Evolutionary conservation across 2,888 invertebrate species (phyloP), one percentile per base, ranked within the genome.

Genomic region (Clusia tigrina): DNA sequence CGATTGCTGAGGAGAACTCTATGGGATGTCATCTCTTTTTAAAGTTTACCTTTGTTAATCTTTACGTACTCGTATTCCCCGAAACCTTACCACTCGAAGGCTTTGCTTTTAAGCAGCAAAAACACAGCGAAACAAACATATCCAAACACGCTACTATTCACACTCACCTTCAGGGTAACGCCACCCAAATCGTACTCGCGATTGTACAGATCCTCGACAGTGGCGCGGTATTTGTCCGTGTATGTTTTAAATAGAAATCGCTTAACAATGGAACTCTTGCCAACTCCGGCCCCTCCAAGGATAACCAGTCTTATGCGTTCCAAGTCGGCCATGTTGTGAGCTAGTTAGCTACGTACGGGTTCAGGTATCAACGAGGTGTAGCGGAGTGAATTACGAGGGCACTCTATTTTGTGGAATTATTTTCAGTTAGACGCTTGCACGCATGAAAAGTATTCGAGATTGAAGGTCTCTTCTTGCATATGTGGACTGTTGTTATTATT

Each of bases 151-250:
- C 18, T 1, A 2, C 10, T 12, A 20, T 18, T 17, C 1, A 2
- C 32, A 79, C 80, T 80, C 74, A 89, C 89, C 85, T 92, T 92
- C 51, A 94, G 85, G 12, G 90, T 89, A 69, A 90, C 88, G 48
- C 92, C 91, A 37, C 92, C 91, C 63, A 93, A 86, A 77, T 91
- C 90, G 81, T 92, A 95, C 81, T 94, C 93, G 63, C 92, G 87
- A 77, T 91, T 93, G 84, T 93, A 94, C 24, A 95, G 87, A 81
- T 95, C 95, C 81, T 95, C 95, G 32, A 95, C 92, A 15, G 95
- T 95, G 73, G 93, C 91, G 71, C 90, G 88, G 83, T 95, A 94
- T 77, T 91, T 89, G 75, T 92, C 92, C 56, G 88, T 87, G 84
- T 91, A 95, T 3, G 90, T 90, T 79, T 92, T 91, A 77, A 89